Evolutionary conservation across 1,140 invertebrate species (phyloP), one percentile per base, ranked within the genome.

Genomic region (Leptinotarsa lineolata): DNA sequence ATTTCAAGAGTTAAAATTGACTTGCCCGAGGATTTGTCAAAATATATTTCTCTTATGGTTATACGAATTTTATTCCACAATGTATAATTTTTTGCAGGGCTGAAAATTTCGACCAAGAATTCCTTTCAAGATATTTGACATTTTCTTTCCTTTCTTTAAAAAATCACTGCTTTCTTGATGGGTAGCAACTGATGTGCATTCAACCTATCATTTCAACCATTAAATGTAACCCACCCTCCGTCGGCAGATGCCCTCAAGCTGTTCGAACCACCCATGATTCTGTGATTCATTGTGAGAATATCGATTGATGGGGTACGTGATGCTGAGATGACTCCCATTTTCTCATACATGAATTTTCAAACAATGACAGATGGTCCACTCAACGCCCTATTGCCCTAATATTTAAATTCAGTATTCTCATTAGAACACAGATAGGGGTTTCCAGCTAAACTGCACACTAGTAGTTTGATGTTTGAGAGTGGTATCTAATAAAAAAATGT

Each of bases 281-380:
- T 54, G 15, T 54, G 48, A 54, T 54, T 54, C 48, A 54, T 54
- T 54, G 48, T 54, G 48, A 54, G 48, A 54, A 54, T n/a, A 54
- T 54, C 48, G 48, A 54, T 54, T 54, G 15, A 54, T n/a, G 48
- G 15, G n/a, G 48, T 54, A 54, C 48, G 48, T 54, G 48, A 54
- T 54, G 48, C 48, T 54, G 48, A 3, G 48, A 54, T 54, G 48
- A 15, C 48, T 18, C 16, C 48, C n/a, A 54, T 54, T 54, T 54
- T 54, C 15, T n/a, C 48, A 54, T 54, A 54, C n/a, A 18, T 18
- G 48, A 16, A 54, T 12, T 54, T 54, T 18, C 48, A 54, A 54
- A 54, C 48, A 54, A 54, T 54, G 48, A 18, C 48, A 54, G 48
- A 54, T 54, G 48, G 48, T 54, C 48, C 48, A 54, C 48, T 54